Base-by-base conservation (phyloP, 2,888 invertebrate species). In the Trypoxylon attenuatum region DNA sequence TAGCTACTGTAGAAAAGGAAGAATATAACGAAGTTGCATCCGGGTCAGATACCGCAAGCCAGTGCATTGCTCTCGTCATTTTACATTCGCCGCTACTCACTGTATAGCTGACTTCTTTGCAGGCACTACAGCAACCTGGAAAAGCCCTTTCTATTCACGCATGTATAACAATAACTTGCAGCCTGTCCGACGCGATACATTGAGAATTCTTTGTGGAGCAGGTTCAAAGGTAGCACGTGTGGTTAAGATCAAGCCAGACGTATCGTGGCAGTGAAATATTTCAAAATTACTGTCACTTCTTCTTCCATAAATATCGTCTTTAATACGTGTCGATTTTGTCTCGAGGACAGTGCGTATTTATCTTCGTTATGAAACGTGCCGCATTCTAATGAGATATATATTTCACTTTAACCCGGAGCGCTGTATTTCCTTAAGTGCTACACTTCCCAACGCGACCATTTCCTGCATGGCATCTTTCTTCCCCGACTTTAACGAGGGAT, bases 181-280 rank as follows among this genome's bases (percentile, higher is more conserved):
- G 6, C 1, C 5, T 33, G 50, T 8, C 29, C 29, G 19, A 15
- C n/a, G 29, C 21, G 18, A 42, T 18, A 19, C 2, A 29, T 22
- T n/a, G 43, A 19, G 29, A 38, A 42, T 57, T 54, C 43, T 41
- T 46, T 16, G 21, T 13, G 15, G n/a, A 5, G 5, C 1, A 16
- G 25, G 16, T 39, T 39, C 29, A 21, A 23, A 53, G 29, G 16
- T 57, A 23, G 16, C 10, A 10, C 23, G 15, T 21, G 19, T n/a
- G 6, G 15, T 41, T 23, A 49, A 53, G 49, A 63, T 64, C 38
- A 55, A 64, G 51, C 41, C 10, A 27, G n/a, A 4, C n/a, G 52
- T 39, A 21, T 16, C 13, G 46, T 13, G 22, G 29, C 2, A 18
- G 16, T 8, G 10, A 54, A 54, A 54, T 50, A 47, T 55, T 8